Conservation (phyloP, 2,888 invertebrate genomes). For the Maniola hyperantus region DNA sequence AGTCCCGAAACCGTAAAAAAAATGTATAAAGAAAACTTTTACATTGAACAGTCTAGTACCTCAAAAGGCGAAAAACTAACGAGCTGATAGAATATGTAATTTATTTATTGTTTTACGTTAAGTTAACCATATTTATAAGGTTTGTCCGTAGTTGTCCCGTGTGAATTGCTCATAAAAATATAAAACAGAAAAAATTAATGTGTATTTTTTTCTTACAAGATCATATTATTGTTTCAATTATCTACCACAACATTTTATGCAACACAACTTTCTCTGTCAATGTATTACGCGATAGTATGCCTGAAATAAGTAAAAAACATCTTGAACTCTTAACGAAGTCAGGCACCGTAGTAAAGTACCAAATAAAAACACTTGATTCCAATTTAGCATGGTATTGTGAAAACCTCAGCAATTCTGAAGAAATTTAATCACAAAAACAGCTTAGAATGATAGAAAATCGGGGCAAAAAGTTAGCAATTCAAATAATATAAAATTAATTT, state of each 20-base stretch:
- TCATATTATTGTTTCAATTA: neutral
- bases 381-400: slow-evolving; percentile 50
- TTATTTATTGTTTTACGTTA: slow-evolving; percentile 52
- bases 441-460: slow-evolving; percentile 35
- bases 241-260: slow-evolving; percentile 48
- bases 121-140: slow-evolving; percentile 43
- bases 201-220: neutral
- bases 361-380: slow-evolving; percentile 55
- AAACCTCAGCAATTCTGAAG: slow-evolving; percentile 41
- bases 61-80: slow-evolving; percentile 62
- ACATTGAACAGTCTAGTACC: slow-evolving; percentile 69
- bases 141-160: slow-evolving; percentile 44
- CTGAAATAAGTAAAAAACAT: slow-evolving; percentile 54
- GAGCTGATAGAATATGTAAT: slow-evolving; percentile 65
- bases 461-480: slow-evolving; percentile 19
- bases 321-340: slow-evolving; percentile 50
- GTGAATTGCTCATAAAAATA: slow-evolving; percentile 33
- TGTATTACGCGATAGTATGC: slow-evolving; percentile 68
- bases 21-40: slow-evolving; percentile 75
- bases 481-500: slow-evolving; percentile 1
- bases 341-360: slow-evolving; percentile 55
- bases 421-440: slow-evolving; percentile 39
- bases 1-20: slow-evolving; percentile 73
- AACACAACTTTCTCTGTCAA: slow-evolving; percentile 71
- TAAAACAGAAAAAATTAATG: slow-evolving; percentile 20